phyloP scores from a whole-genome alignment of 2,888 invertebrate species.

The Creontiades dilutus region DNA sequence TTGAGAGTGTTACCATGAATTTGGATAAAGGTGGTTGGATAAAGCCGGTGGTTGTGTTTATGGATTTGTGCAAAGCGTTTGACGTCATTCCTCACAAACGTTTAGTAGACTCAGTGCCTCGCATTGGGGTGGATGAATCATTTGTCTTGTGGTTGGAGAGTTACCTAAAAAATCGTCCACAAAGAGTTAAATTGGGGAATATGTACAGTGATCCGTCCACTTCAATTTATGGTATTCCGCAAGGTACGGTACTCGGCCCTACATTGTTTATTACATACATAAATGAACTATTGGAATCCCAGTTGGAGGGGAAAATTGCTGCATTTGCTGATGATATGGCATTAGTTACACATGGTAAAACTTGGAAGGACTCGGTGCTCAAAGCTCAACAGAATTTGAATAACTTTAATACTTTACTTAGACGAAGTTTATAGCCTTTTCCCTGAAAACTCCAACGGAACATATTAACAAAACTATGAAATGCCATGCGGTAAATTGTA shows the following conservation, averaged over 20 bases:
- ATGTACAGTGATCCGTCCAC: background rate
- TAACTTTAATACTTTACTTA: background rate
- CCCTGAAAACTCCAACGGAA: no score
- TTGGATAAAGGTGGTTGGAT: background rate
- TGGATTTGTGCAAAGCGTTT: background rate
- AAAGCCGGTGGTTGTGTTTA: background rate
- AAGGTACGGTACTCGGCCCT: no score
- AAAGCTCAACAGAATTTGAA: background rate
- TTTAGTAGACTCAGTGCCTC: background rate
- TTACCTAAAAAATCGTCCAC: background rate
- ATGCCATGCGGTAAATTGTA: no score
- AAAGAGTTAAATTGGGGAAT: background rate
- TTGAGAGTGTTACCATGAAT: background rate
- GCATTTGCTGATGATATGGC: constrained; percentile 11
- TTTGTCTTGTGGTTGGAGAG: background rate
- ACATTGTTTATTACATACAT: background rate
- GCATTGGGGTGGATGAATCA: background rate
- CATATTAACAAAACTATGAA: no score
- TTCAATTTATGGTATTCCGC: background rate
- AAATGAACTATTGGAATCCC: background rate
- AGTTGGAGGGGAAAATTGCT: background rate
- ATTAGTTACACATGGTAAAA: background rate
- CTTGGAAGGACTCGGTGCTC: background rate
- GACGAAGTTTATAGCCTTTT: no score
- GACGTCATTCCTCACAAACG: background rate